Evolutionary conservation across 2,888 invertebrate species (phyloP), one percentile per base, ranked within the genome.

Genomic region (Chrysolina haemoptera): DNA sequence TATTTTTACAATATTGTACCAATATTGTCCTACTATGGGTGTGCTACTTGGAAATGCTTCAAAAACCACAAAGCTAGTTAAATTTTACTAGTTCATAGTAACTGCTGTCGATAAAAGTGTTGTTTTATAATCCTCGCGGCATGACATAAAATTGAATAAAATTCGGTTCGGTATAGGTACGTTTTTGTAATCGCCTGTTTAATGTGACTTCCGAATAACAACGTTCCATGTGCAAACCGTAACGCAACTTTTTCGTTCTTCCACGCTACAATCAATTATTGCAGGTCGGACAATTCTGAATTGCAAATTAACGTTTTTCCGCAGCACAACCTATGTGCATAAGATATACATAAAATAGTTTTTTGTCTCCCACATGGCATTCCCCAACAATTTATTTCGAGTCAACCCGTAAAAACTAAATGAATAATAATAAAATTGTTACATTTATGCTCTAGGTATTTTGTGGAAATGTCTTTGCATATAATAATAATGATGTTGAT

Each of bases 341-440:
- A 59, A 40, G 65, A 18, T 48, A 50, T 50, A 53, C 63, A 66
- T 27, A 43, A 50, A 53, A 63, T 59, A 59, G 65, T 62, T 69
- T 62, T 50, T 68, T 43, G 68, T 64, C 65, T 69, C 48, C 22
- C 50, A 50, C 18, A 69, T 73, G 65, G n/a, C n/a, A 73, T 53
- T 70, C 66, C 62, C 40, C 63, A 40, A 59, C 35, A 55, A 67
- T 74, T 55, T 55, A 63, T 70, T 66, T 66, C 62, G 20, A 65
- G 55, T 22, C 20, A 16, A 46, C 18, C 68, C 22, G 50, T 64
- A 66, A 73, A 69, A 73, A 59, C 40, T 46, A 53, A 70, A 70
- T 73, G 73, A 73, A 70, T 70, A 73, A 66, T 69, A 68, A 72
- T 64, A 64, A 65, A 48, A 20, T 64, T 55, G 55, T 73, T 65